Percentiles rank a stretch among this genome's conserved stretches.
Evolutionary conservation across 2,797 vertebrate species (phyloP).

Genomic region (Chrysocyon brachyurus): DNA sequence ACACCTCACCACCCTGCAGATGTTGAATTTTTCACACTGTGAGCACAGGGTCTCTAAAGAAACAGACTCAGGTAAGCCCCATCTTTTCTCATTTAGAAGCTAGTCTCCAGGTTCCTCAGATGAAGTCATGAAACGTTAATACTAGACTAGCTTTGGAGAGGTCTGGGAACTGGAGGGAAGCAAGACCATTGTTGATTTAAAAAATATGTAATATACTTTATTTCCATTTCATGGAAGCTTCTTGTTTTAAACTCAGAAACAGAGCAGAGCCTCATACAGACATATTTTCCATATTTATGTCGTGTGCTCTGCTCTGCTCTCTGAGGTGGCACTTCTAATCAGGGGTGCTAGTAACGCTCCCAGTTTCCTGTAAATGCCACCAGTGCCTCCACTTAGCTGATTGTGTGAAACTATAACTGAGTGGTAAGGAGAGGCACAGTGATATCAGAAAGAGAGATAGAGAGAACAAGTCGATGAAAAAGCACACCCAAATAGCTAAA

Average conservation of each 20-base stretch:
- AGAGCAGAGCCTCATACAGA: not conserved
- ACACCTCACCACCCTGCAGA: too few species aligned
- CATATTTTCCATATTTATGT: not conserved
- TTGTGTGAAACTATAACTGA: constrained; percentile 85
- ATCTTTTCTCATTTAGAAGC: not conserved
- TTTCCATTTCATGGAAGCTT: not conserved
- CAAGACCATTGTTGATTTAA: not conserved
- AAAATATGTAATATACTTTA: not conserved
- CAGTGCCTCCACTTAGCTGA: not conserved
- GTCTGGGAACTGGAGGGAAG: not conserved
- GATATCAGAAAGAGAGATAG: constrained; percentile 67
- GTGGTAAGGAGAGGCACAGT: not conserved
- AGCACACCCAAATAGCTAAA: not conserved
- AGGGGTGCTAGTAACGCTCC: constrained; percentile 72
- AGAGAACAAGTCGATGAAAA: constrained; percentile 57
- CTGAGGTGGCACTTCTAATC: constrained; percentile 48
- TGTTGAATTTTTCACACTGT: fast-evolving
- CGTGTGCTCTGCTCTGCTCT: not conserved
- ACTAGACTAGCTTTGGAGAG: not conserved
- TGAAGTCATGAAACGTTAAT: not conserved
- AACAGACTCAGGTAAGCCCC: not conserved
- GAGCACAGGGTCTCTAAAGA: not conserved
- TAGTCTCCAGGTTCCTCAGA: not conserved
- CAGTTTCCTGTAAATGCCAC: constrained; percentile 89
- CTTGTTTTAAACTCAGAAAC: not conserved